Evolutionary conservation across 35 echinoderm and acorn worm species (phyloP).

Genomic region (Ophioderma brevispina): DNA sequence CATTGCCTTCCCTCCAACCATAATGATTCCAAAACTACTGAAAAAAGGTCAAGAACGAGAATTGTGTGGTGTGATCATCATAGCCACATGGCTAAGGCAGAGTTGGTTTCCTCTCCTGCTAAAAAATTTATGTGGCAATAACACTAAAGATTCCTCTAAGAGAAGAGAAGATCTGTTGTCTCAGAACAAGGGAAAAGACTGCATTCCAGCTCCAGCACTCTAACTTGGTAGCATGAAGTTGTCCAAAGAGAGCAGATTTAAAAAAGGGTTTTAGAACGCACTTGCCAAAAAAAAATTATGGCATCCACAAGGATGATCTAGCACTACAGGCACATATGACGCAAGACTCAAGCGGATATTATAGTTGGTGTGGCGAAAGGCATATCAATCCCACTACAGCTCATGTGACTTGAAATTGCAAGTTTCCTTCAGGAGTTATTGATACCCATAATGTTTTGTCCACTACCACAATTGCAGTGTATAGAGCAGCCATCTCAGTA

Average conservation of each 20-base stretch:
- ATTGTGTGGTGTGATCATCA: neutral
- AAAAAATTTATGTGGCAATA: neutral
- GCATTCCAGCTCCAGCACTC: neutral
- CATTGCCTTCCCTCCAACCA: neutral
- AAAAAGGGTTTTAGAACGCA: neutral
- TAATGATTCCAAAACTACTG: neutral
- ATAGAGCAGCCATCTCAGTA: too few relatives aligned
- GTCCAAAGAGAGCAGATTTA: neutral
- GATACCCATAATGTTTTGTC: neutral
- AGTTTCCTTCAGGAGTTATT: neutral
- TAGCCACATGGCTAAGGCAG: neutral
- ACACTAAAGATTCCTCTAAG: neutral
- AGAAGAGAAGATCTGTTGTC: neutral
- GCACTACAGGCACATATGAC: neutral
- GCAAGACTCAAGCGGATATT: neutral
- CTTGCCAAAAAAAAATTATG: neutral
- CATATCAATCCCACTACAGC: neutral
- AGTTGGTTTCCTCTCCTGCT: neutral
- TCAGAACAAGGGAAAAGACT: neutral
- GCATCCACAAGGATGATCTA: neutral
- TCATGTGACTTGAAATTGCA: neutral
- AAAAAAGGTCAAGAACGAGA: neutral
- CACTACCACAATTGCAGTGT: neutral
- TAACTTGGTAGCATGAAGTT: neutral
- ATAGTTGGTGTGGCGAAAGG: neutral